Evolutionary conservation across 2,113 vertebrate species (phyloP).

Genomic region (Aspiorhynchus laticeps): DNA sequence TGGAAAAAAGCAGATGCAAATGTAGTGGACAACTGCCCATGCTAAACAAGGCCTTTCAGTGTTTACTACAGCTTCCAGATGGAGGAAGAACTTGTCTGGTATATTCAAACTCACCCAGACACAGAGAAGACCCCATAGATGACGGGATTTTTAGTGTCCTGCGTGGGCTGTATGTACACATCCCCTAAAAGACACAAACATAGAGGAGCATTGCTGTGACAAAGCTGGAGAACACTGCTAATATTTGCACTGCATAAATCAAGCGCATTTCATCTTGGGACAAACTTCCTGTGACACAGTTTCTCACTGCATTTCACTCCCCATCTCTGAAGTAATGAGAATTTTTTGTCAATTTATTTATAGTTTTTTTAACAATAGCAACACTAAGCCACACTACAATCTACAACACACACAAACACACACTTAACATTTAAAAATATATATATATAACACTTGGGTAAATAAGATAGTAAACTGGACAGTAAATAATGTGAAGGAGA

Average conservation of each 20-base stretch:
- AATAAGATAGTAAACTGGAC: background rate
- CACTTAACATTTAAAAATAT: too few species aligned
- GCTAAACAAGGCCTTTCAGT: background rate
- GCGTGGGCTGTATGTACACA: slow-evolving; percentile 95
- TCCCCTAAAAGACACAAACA: slow-evolving; percentile 81
- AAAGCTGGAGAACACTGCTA: slow-evolving; percentile 10
- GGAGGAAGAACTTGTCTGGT: background rate
- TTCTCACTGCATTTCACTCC: background rate
- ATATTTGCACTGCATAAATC: slow-evolving; percentile 44
- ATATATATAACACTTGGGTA: too few species aligned
- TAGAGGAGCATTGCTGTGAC: background rate
- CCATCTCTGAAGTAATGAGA: background rate
- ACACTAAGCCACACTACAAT: too few species aligned
- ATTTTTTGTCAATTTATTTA: background rate
- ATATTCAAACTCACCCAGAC: slow-evolving; percentile 83
- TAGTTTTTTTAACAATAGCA: too few species aligned
- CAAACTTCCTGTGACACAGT: slow-evolving; percentile 31
- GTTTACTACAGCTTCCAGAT: slow-evolving; percentile 7
- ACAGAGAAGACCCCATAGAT: slow-evolving; percentile 95
- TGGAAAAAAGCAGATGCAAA: background rate
- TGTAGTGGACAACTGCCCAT: background rate
- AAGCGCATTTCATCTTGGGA: slow-evolving; percentile 2
- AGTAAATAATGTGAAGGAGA: background rate
- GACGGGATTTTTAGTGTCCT: slow-evolving; percentile 93
- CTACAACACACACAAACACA: too few species aligned